A percentile compares a stretch with the other conserved stretches of the same genome.
phyloP scores from a whole-genome alignment of 2,113 vertebrate genomes.

The Pyrgilauda ruficollis region DNA sequence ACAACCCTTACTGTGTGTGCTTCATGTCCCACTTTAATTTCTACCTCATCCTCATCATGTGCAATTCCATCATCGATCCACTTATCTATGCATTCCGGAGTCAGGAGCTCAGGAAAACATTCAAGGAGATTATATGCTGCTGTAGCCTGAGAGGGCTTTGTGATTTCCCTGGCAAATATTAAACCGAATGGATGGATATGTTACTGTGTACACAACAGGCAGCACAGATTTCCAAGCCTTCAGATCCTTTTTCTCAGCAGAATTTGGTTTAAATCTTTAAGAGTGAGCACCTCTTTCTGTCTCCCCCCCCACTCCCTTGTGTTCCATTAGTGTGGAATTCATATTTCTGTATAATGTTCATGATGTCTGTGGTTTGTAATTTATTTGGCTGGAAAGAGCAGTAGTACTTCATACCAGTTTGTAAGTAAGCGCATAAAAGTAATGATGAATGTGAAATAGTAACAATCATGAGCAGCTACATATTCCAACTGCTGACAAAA shows the following conservation, averaged over 20 bases:
- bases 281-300: not conserved
- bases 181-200: not conserved
- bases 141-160: constrained; percentile 71
- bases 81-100: constrained; percentile 95
- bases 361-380: not conserved
- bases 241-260: not conserved
- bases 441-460: not conserved
- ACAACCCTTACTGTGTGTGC: constrained; percentile 93
- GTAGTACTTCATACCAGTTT: not conserved
- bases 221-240: not conserved
- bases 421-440: constrained; percentile 15
- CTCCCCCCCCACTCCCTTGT: not conserved
- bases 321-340: not conserved
- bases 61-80: constrained; percentile 93
- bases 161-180: constrained; percentile 73
- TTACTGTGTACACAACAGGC: not conserved
- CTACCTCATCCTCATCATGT: constrained; percentile 97
- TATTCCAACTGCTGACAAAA: not conserved
- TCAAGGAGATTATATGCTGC: constrained; percentile 92
- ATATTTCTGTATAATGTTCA: not conserved
- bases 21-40: constrained; percentile 98
- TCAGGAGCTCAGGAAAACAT: constrained; percentile 93
- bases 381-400: constrained; percentile 21
- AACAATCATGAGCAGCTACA: not conserved
- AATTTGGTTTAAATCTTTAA: not conserved